These are phyloP conservation scores for Micrastur ruficollis DNA, from an alignment of 2,797 vertebrate genomes.

Conservation along the genomic window DNA sequence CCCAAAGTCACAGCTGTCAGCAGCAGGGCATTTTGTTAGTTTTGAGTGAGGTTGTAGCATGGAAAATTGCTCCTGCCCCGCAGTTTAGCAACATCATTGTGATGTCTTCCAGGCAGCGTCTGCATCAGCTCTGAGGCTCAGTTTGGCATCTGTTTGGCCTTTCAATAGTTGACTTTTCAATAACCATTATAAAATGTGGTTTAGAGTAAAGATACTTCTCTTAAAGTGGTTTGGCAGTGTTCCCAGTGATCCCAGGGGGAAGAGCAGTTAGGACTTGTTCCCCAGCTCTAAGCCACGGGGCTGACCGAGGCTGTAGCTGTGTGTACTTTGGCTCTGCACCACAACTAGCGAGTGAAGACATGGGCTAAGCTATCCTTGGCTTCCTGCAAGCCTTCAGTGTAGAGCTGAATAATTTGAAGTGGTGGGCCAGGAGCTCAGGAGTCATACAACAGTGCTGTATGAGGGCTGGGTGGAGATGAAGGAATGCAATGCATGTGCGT, in stretches of 20 bases:
- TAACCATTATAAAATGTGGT: not conserved
- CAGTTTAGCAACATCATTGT: not conserved
- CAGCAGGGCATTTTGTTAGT: not conserved
- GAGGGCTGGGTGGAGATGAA: not conserved
- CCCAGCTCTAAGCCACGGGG: not conserved
- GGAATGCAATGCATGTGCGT: not conserved
- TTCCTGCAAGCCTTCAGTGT: rapidly evolving
- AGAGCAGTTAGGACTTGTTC: not conserved
- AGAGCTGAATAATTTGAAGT: not conserved
- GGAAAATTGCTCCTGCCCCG: not conserved
- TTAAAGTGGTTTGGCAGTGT: constrained; percentile 14
- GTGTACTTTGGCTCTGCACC: not conserved
- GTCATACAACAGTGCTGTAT: not conserved
- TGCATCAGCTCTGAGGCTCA: not conserved
- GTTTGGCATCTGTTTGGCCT: not conserved
- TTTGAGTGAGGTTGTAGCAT: not conserved
- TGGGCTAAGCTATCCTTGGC: not conserved
- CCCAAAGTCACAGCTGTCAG: not conserved
- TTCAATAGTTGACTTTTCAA: constrained; percentile 20
- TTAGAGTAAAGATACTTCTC: not conserved
- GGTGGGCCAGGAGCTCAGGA: not conserved
- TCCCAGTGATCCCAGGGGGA: not conserved
- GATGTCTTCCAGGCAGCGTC: not conserved
- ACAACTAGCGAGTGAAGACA: not conserved
- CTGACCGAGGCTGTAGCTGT: not conserved